Evolutionary conservation across 2,888 invertebrate genomes (phyloP), one percentile per base, ranked within the genome.

Genomic region (Dolomedes plantarius): DNA sequence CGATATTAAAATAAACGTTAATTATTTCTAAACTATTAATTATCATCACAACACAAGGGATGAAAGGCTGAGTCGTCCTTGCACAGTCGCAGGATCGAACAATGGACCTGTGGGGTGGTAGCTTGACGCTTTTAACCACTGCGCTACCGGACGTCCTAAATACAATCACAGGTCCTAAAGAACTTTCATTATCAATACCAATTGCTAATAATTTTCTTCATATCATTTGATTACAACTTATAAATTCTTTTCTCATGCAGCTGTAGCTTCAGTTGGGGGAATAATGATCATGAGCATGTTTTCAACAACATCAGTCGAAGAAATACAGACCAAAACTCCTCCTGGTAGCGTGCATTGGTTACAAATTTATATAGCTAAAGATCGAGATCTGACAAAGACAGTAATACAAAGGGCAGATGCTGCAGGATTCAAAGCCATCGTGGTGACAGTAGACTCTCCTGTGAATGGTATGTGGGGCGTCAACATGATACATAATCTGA

Each of bases 361-460:
- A 91, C 97, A 98, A 91, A 93, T 98, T 0, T 98, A 98, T 91
- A 95, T 98, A 89, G 97, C 96, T 91, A 95, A 93, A 87, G 95
- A 97, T 91, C 94, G 95, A 95, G 95, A 90, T 74, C 80, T 87
- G 81, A 90, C 88, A 62, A 68, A 92, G 89, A 92, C 93, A 88
- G 92, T 98, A 87, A 94, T 98, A 0, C 90, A 92, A 56, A 93
- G 96, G 89, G 98, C 96, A 0, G 97, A 97, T 91, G 93, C 92
- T 62, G 94, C 95, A 7, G 97, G 96, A 16, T 98, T 94, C 90
- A 95, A 95, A 91, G 97, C 97, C 0, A 91, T 98, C 0, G 96
- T 95, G 0, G 91, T 98, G 3, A 98, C 97, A 0, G 95, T 98
- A 0, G 98, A 98, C 91, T 95, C 97, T 0, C 97, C 97, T 0